Evolutionary conservation across 2,797 vertebrate genomes (phyloP).

Genomic region (Hydrocynus forskahlii): DNA sequence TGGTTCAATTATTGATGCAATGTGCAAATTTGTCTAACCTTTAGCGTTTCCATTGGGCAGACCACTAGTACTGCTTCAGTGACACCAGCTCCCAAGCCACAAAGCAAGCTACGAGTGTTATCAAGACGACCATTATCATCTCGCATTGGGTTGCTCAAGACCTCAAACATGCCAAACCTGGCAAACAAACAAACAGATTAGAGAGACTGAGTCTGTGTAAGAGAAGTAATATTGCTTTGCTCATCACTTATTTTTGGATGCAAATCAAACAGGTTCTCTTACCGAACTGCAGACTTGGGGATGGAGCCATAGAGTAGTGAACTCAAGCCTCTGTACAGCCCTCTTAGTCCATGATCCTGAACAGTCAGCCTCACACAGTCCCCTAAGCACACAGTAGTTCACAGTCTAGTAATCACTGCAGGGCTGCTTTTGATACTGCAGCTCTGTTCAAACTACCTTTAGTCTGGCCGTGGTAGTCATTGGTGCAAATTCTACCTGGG

Average conservation of each 20-base stretch:
- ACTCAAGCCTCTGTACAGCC: conserved; percentile 83
- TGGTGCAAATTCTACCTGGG: background rate
- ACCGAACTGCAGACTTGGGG: conserved; percentile 85
- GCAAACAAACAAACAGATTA: background rate
- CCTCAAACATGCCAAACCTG: conserved; percentile 84
- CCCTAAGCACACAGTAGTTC: conserved; percentile 62
- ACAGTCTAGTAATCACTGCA: conserved; percentile 1
- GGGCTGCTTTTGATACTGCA: background rate
- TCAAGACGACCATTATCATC: conserved; percentile 78
- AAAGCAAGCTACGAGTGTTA: conserved; percentile 79
- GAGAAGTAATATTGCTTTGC: background rate
- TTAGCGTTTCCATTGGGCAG: conserved; percentile 84
- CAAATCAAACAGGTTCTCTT: conserved; percentile 33
- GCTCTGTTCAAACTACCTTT: background rate
- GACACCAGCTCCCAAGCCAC: conserved; percentile 78
- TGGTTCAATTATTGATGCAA: background rate
- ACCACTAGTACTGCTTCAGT: conserved; percentile 79
- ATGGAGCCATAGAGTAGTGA: conserved; percentile 83
- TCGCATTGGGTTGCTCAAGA: conserved; percentile 81
- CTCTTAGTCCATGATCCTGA: conserved; percentile 81
- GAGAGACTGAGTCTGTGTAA: background rate
- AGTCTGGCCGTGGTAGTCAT: background rate
- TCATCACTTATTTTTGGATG: background rate
- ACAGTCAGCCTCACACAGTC: conserved; percentile 82
- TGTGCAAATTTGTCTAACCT: conserved; percentile 65